phyloP scores from a whole-genome alignment of 1,140 invertebrate species.

The Temnothorax nylanderi region DNA sequence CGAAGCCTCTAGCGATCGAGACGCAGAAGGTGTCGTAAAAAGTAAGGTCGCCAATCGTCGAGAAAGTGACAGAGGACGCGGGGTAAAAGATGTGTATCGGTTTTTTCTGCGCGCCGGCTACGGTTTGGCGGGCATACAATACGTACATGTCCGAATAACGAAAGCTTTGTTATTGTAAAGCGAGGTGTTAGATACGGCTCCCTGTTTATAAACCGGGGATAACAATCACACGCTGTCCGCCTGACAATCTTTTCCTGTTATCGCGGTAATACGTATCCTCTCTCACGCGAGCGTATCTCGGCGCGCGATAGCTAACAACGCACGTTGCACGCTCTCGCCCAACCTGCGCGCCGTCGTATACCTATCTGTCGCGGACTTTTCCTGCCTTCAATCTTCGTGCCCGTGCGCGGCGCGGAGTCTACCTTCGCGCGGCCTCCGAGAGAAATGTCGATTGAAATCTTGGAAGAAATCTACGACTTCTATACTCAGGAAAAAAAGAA shows the following conservation, averaged over 20 bases:
- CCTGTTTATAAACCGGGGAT: neutral
- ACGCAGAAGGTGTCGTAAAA: neutral
- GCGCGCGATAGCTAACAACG: neutral
- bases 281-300: neutral
- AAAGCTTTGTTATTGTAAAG: slow-evolving; percentile 1
- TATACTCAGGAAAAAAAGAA: too few relatives aligned
- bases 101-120: neutral
- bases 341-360: neutral
- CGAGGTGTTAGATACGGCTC: neutral
- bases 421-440: neutral
- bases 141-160: neutral
- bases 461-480: too few relatives aligned
- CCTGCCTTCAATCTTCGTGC: neutral
- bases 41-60: neutral
- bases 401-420: neutral
- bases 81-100: slow-evolving; percentile 4
- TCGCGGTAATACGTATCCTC: neutral
- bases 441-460: neutral
- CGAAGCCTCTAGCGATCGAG: too few relatives aligned
- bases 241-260: slow-evolving; percentile 21
- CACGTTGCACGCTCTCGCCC: neutral
- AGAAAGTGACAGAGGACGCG: neutral
- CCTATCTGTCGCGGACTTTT: neutral
- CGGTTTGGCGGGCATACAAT: too few relatives aligned
- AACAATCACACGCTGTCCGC: neutral